Base-by-base conservation (phyloP, 2,888 invertebrate genomes). In the Caenorhabditis sinica region DNA sequence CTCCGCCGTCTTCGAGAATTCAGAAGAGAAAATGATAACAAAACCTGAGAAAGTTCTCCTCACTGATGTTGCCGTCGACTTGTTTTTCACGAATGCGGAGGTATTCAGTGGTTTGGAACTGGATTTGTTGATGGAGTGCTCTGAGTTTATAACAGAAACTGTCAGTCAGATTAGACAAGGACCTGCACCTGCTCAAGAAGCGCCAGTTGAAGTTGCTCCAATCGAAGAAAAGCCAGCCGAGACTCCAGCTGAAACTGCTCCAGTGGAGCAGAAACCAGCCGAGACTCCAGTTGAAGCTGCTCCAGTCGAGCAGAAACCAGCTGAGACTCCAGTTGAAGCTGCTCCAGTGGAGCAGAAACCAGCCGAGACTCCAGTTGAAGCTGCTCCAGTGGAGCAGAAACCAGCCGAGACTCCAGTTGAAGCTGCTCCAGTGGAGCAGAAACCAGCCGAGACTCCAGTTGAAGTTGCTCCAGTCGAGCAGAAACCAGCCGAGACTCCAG, bases 211-310 rank as follows among this genome's bases (percentile, higher is more conserved):
- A 30, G 51, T 6, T 15, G n/a, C 49, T n/a, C 49, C 49, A 49
- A n/a, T 8, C 49, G 49, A 49, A 49, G n/a, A n/a, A n/a, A n/a
- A n/a, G n/a, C n/a, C n/a, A n/a, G n/a, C n/a, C n/a, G n/a, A 49
- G n/a, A n/a, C 13, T 15, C 49, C 49, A 49, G 49, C 17, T 17
- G 71, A 68, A 56, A 49, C 53, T 0, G 30, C 49, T 49, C 68
- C 66, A 36, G 66, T 63, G 28, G 77, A 77, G 23, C 40, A 83
- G 49, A 30, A 56, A 69, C 60, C 61, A n/a, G n/a, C n/a, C n/a
- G n/a, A n/a, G n/a, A n/a, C n/a, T n/a, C n/a, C n/a, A n/a, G n/a
- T n/a, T n/a, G n/a, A n/a, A n/a, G n/a, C n/a, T n/a, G n/a, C n/a
- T n/a, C n/a, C n/a, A n/a, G n/a, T n/a, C n/a, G n/a, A n/a, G n/a